Evolutionary conservation across 2,113 vertebrate genomes (phyloP).

Genomic region (Gymnogyps californianus): DNA sequence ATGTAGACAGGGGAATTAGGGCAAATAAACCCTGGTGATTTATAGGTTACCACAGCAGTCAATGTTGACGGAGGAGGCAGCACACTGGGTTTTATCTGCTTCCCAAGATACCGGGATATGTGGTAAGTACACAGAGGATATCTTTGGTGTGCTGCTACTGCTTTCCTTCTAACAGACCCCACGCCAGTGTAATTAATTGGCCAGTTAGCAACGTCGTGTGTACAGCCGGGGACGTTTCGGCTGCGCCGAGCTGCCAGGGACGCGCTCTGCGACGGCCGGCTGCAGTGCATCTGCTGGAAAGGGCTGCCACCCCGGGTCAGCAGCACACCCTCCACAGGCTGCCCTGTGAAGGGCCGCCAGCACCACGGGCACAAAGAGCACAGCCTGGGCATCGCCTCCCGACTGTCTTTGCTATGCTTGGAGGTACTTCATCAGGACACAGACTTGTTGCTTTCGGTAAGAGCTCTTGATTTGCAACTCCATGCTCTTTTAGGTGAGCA

Average conservation of each 20-base stretch:
- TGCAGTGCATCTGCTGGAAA: neutral
- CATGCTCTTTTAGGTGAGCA: neutral
- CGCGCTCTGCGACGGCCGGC: neutral
- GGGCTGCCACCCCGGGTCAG: neutral
- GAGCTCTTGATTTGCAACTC: neutral
- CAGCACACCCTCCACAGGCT: neutral
- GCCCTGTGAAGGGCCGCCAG: neutral
- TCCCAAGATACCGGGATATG: neutral
- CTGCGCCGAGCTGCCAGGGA: neutral
- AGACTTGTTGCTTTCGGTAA: neutral
- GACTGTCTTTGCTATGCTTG: neutral
- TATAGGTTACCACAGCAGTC: neutral
- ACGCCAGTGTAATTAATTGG: neutral
- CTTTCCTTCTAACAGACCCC: neutral
- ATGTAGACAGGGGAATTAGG: neutral
- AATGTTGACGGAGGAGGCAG: neutral
- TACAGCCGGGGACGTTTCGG: rapidly evolving
- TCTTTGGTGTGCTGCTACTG: neutral
- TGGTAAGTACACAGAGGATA: neutral
- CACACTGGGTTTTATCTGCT: neutral
- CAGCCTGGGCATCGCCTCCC: neutral
- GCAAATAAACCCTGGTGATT: constrained; percentile 18
- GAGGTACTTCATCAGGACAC: neutral
- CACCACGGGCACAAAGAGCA: neutral
- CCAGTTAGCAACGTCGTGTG: rapidly evolving